Evolutionary conservation across 2,797 vertebrate genomes (phyloP).

Genomic region (Amazona finschi): DNA sequence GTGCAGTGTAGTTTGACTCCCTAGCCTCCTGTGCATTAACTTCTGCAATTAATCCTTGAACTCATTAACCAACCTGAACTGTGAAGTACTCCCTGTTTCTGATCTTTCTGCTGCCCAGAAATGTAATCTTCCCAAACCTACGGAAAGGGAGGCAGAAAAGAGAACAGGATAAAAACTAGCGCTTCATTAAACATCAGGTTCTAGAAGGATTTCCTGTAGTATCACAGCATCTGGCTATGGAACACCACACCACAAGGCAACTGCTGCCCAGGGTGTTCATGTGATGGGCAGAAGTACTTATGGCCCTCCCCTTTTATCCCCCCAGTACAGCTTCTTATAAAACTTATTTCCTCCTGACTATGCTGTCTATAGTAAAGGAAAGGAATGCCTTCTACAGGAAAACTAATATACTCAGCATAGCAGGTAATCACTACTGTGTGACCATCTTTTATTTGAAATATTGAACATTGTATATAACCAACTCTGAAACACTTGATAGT

Average conservation of each 20-base stretch:
- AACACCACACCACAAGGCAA: neutral
- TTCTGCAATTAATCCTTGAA: neutral
- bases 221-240: neutral
- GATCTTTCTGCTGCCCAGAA: neutral
- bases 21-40: neutral
- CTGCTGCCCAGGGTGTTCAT: neutral
- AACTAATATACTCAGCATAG: neutral
- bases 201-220: neutral
- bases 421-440: neutral
- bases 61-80: neutral
- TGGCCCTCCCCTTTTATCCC: neutral
- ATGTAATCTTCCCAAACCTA: neutral
- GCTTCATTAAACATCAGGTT: neutral
- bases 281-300: neutral
- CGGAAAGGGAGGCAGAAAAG: neutral
- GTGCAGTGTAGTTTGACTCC: neutral
- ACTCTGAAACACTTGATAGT: neutral
- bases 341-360: neutral
- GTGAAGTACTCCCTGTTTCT: neutral
- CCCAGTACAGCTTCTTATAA: neutral
- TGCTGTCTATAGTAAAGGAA: neutral
- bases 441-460: neutral
- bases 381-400: neutral
- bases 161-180: neutral
- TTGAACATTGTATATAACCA: neutral